Evolutionary conservation across 2,888 invertebrate species (phyloP).

Genomic region (Dione vanillae): DNA sequence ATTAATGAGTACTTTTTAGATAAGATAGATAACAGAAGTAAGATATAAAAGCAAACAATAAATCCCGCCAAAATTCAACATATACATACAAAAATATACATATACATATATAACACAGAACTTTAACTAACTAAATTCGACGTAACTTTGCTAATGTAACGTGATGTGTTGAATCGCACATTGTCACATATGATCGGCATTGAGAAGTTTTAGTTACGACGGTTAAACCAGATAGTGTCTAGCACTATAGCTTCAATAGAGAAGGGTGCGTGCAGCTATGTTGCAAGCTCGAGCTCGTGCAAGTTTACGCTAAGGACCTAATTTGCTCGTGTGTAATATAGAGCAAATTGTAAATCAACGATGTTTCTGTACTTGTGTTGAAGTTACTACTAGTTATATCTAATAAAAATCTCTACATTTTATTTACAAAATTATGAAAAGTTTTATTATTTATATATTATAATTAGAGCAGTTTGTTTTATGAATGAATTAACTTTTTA

Average conservation of each 20-base stretch:
- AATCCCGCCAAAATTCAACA: background rate
- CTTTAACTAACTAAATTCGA: too few species aligned
- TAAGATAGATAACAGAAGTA: too few species aligned
- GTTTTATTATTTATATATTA: background rate
- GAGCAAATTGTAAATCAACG: conserved; percentile 19
- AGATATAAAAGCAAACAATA: background rate
- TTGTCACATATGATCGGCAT: background rate
- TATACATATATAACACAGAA: too few species aligned
- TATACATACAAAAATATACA: too few species aligned
- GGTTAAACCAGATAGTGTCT: conserved; percentile 26
- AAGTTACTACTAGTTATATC: background rate
- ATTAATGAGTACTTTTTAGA: too few species aligned
- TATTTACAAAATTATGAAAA: background rate
- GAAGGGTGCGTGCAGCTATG: conserved; percentile 53
- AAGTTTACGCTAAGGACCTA: conserved; percentile 35
- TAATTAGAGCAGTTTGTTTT: too few species aligned
- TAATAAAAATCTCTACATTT: background rate
- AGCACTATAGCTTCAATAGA: conserved; percentile 33
- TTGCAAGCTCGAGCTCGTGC: conserved; percentile 56
- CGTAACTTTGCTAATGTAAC: too few species aligned
- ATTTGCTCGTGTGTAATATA: conserved; percentile 14
- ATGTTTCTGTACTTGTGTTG: background rate
- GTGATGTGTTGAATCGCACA: background rate
- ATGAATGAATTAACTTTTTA: too few species aligned
- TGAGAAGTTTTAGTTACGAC: conserved; percentile 21